phyloP scores from a whole-genome alignment of 1,140 invertebrate species.

The Drosophila arizonae region DNA sequence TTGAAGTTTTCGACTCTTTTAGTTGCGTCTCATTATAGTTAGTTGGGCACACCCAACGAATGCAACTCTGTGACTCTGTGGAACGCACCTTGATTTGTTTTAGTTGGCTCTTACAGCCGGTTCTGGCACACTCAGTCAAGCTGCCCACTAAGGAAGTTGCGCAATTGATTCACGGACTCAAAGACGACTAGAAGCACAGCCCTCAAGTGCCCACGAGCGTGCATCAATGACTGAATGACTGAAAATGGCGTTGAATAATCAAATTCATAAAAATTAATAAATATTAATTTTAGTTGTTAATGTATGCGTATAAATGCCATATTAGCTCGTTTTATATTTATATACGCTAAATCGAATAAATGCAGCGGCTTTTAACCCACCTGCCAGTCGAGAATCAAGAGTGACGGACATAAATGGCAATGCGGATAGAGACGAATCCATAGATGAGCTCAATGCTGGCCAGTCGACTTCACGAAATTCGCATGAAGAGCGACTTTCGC shows the following conservation, averaged over 20 bases:
- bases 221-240: conserved; percentile 51
- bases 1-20: too few relatives aligned
- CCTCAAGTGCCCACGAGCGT: conserved; percentile 25
- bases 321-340: conserved; percentile 40
- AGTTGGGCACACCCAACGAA: too few relatives aligned
- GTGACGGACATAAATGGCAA: conserved; percentile 54
- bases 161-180: background rate
- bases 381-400: conserved; percentile 38
- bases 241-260: conserved; percentile 57
- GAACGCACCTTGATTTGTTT: conserved; percentile 15
- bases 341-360: conserved; percentile 16
- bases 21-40: too few relatives aligned
- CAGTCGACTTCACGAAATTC: conserved; percentile 42
- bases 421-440: conserved; percentile 17
- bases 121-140: background rate
- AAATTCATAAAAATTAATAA: conserved; percentile 63
- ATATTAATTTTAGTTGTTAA: conserved; percentile 57
- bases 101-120: background rate
- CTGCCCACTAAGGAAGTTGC: conserved; percentile 34
- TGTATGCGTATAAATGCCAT: conserved; percentile 55
- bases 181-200: background rate
- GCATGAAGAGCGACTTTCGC: conserved; percentile 51
- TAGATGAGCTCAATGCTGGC: conserved; percentile 33
- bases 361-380: conserved; percentile 72
- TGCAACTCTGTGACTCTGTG: too few relatives aligned